Evolutionary conservation across 2,888 invertebrate genomes (phyloP), one percentile per base, ranked within the genome.

Genomic region (Phyllotreta cruciferae): DNA sequence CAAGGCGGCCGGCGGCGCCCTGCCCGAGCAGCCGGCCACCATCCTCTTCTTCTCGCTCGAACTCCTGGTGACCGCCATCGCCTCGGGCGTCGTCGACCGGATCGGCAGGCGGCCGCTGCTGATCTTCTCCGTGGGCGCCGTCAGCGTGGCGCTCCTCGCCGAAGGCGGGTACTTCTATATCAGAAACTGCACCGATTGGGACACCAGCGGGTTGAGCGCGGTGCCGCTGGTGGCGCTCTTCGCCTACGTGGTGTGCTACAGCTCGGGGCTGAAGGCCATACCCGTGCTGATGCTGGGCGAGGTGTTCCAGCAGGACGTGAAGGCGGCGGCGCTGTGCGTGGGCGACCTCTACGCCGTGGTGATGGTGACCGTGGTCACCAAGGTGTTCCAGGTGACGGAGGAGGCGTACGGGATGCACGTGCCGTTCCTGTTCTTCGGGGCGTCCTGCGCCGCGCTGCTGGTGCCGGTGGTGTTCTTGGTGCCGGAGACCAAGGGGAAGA

Each of bases 401-500:
- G 87, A 87, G 70, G 78, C 78, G 5, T 85, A 83, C 64, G 87
- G 87, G 47, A 85, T 88, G 72, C 86, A 87, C 77, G 83, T 87
- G 71, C 86, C 87, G 66, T 90, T 90, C 77, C 87, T 86, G 81
- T 85, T 85, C 71, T 90, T 89, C 78, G 82, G 86, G 0, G 73
- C 81, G 8, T 87, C 85, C 75, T 88, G 87, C 13, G 77, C 87
- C 13, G 65, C 87, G 58, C 88, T 89, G 0, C 80, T 89, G 55
- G 78, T 86, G 65, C 88, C 87, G 77, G 86, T 89, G 73, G 69
- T 84, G 54, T 76, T 85, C n/a, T 79, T 84, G 68, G 84, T 90
- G n/a, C 89, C 90, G 0, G 90, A 90, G 80, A 90, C 90, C 3
- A 90, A 88, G 77, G 89, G 89, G 62, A 89, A 88, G 74, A 88